Percentiles rank a stretch among this genome's conserved stretches.
phyloP scores from a whole-genome alignment of 2,888 invertebrate genomes.

The Drosophila mimica region DNA sequence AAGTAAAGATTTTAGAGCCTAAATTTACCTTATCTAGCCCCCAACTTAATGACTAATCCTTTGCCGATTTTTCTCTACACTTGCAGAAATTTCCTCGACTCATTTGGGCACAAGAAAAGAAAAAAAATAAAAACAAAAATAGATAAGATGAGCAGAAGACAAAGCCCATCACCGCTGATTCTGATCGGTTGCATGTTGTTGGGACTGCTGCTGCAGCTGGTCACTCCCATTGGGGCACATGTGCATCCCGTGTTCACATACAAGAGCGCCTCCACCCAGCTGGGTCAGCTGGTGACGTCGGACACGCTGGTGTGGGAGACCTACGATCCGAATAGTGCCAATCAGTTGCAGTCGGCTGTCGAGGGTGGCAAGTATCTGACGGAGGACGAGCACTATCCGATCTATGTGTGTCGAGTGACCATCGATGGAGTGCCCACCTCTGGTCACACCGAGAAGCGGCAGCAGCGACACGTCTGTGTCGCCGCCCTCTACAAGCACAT shows the following conservation, averaged over 20 bases:
- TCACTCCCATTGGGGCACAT: conserved; percentile 59
- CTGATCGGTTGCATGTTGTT: conserved; percentile 39
- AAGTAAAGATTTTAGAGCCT: neutral
- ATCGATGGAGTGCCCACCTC: conserved; percentile 91
- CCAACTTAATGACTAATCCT: neutral
- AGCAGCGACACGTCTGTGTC: conserved; percentile 88
- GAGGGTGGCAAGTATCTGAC: conserved; percentile 87
- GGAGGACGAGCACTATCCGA: conserved; percentile 85
- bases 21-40: neutral
- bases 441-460: conserved; percentile 86
- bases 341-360: conserved; percentile 88
- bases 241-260: conserved; percentile 81
- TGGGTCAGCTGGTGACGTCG: conserved; percentile 91
- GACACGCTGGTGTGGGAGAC: conserved; percentile 92
- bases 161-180: conserved; percentile 39
- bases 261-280: conserved; percentile 80
- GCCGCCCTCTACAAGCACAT: conserved; percentile 88
- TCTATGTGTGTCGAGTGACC: conserved; percentile 91
- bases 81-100: conserved; percentile 47
- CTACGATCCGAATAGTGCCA: conserved; percentile 84
- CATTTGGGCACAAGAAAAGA: conserved; percentile 47
- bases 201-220: conserved; percentile 43
- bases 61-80: neutral
- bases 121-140: conserved; percentile 22
- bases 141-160: conserved; percentile 14